A percentile compares a stretch with the other conserved stretches of the same genome.
phyloP scores from a whole-genome alignment of 2,797 vertebrate genomes.

The Oryzias dopingdopingensis region DNA sequence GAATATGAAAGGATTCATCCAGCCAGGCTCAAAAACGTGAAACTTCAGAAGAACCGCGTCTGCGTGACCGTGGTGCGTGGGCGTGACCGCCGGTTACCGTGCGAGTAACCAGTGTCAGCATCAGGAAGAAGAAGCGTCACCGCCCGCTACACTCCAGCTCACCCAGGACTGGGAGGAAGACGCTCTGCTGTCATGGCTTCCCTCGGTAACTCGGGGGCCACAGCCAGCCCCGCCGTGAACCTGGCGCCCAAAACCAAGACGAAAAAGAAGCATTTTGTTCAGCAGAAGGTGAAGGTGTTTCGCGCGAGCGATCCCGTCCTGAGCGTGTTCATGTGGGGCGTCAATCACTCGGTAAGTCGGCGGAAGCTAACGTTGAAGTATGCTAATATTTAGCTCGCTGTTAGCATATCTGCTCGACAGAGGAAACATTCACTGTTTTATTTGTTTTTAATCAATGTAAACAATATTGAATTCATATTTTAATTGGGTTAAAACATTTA shows the following conservation, averaged over 20 bases:
- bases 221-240: conserved; percentile 78
- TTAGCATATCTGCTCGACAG: conserved; percentile 14
- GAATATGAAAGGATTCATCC: too few relatives aligned
- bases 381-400: background rate
- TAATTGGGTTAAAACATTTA: too few relatives aligned
- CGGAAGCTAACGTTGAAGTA: conserved; percentile 26
- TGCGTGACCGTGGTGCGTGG: background rate
- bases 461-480: too few relatives aligned
- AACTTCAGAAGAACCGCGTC: background rate
- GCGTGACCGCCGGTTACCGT: background rate
- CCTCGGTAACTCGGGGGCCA: conserved; percentile 73
- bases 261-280: conserved; percentile 95
- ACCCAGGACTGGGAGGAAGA: conserved; percentile 19
- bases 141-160: conserved; percentile 17
- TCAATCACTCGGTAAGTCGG: conserved; percentile 88
- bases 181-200: conserved; percentile 67
- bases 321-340: conserved; percentile 94
- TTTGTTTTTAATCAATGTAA: too few relatives aligned
- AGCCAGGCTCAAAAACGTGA: conserved; percentile 12
- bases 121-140: conserved; percentile 20
- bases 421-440: too few relatives aligned
- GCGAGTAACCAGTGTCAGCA: conserved; percentile 13
- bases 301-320: conserved; percentile 88
- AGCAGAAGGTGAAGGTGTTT: conserved; percentile 93
- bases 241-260: conserved; percentile 87